Conservation (phyloP, 2,888 invertebrate genomes). For the Nipponacmea schrenckii region DNA sequence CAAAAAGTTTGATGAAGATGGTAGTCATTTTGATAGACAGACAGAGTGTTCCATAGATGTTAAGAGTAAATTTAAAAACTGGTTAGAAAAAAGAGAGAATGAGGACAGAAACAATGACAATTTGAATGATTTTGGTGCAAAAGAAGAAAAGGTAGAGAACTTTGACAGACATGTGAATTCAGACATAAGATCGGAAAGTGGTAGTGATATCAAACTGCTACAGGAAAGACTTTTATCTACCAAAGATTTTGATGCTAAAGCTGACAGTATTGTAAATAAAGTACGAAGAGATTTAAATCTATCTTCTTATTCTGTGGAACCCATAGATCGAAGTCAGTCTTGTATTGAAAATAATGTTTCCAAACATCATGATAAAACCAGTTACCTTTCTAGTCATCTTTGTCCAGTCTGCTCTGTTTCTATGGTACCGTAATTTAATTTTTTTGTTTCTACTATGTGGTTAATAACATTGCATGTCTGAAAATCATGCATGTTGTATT, state of each 20-base stretch:
- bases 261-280: slow-evolving; percentile 46
- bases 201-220: slow-evolving; percentile 26
- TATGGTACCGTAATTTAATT: slow-evolving; percentile 36
- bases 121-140: neutral
- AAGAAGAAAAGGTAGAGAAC: slow-evolving; percentile 30
- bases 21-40: slow-evolving; percentile 28
- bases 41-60: neutral
- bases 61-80: neutral
- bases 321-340: neutral
- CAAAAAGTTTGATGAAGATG: slow-evolving; percentile 23
- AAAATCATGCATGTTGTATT: neutral
- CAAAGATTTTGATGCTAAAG: slow-evolving; percentile 44
- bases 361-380: neutral
- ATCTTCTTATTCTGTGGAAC: slow-evolving; percentile 5
- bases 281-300: slow-evolving; percentile 43
- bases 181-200: neutral
- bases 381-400: slow-evolving; percentile 38
- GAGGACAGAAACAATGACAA: neutral
- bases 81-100: neutral
- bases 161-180: neutral
- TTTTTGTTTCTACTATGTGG: neutral
- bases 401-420: slow-evolving; percentile 41
- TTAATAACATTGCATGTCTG: too few relatives aligned
- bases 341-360: neutral
- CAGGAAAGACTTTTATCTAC: slow-evolving; percentile 38